A percentile compares a stretch with the other conserved stretches of the same genome.
phyloP scores from a whole-genome alignment of 1,140 invertebrate genomes.

The Neocloeon triangulifer region DNA sequence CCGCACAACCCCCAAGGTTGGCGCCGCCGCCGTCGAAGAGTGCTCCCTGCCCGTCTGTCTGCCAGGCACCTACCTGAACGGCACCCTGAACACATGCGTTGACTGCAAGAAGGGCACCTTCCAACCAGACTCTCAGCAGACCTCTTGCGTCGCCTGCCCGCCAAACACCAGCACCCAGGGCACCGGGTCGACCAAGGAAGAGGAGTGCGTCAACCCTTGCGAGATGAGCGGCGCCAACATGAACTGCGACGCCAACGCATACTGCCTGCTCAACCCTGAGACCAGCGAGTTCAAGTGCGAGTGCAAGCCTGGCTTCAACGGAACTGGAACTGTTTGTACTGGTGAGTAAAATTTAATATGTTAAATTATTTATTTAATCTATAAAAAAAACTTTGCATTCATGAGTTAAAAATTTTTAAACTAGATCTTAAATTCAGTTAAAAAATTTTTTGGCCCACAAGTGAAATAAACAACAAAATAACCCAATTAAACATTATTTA shows the following conservation, averaged over 20 bases:
- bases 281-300: slow-evolving; percentile 76
- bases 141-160: slow-evolving; percentile 67
- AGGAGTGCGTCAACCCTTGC: slow-evolving; percentile 82
- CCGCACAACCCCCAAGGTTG: slow-evolving; percentile 63
- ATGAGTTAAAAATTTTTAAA: no score
- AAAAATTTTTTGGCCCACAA: no score
- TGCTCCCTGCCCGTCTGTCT: slow-evolving; percentile 76
- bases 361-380: background rate
- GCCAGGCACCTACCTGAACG: slow-evolving; percentile 64
- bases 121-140: slow-evolving; percentile 77
- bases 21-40: slow-evolving; percentile 63
- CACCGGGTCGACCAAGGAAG: slow-evolving; percentile 46
- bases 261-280: slow-evolving; percentile 65
- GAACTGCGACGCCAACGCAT: slow-evolving; percentile 71
- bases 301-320: slow-evolving; percentile 85
- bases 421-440: no score
- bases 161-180: slow-evolving; percentile 78
- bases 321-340: slow-evolving; percentile 54
- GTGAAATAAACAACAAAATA: no score
- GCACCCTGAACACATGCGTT: slow-evolving; percentile 60
- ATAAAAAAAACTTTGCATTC: background rate
- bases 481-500: no score
- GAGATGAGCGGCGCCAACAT: slow-evolving; percentile 61
- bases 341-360: slow-evolving; percentile 18
- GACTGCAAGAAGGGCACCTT: slow-evolving; percentile 82